These are phyloP conservation scores for Echinometra lucunter DNA, from an alignment of 53 echinoderm and acorn worm genomes.

Conservation along the genomic window DNA sequence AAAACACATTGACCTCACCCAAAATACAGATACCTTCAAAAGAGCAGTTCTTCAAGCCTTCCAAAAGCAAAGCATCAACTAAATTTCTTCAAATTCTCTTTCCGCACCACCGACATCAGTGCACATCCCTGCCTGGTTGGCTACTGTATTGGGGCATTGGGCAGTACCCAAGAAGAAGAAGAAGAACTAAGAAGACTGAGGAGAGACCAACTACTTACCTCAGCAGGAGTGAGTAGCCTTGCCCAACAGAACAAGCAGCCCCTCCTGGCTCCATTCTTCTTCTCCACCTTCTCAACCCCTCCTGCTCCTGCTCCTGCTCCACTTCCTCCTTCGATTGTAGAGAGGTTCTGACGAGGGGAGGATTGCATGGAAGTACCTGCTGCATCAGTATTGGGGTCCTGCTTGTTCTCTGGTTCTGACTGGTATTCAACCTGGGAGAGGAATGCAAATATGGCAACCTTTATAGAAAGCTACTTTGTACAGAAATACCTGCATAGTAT, in stretches of 20 bases:
- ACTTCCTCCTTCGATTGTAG: constrained; percentile 46
- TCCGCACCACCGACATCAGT: too few relatives aligned
- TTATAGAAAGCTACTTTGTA: too few relatives aligned
- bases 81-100: too few relatives aligned
- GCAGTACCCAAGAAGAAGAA: too few relatives aligned
- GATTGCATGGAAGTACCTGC: constrained; percentile 34
- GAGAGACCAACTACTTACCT: constrained; percentile 15
- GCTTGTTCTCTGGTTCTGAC: constrained; percentile 46
- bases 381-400: not conserved
- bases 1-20: too few relatives aligned
- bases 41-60: too few relatives aligned
- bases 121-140: too few relatives aligned
- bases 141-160: too few relatives aligned
- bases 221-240: constrained; percentile 71
- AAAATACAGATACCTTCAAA: too few relatives aligned
- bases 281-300: constrained; percentile 68
- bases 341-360: constrained; percentile 60
- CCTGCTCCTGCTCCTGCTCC: constrained; percentile 62
- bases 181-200: not conserved
- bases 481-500: too few relatives aligned
- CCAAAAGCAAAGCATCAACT: too few relatives aligned
- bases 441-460: not conserved
- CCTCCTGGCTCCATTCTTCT: constrained; percentile 76
- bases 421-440: constrained; percentile 54
- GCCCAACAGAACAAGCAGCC: constrained; percentile 80